phyloP scores from a whole-genome alignment of 1,140 invertebrate species.

The Pomacea maculata region DNA sequence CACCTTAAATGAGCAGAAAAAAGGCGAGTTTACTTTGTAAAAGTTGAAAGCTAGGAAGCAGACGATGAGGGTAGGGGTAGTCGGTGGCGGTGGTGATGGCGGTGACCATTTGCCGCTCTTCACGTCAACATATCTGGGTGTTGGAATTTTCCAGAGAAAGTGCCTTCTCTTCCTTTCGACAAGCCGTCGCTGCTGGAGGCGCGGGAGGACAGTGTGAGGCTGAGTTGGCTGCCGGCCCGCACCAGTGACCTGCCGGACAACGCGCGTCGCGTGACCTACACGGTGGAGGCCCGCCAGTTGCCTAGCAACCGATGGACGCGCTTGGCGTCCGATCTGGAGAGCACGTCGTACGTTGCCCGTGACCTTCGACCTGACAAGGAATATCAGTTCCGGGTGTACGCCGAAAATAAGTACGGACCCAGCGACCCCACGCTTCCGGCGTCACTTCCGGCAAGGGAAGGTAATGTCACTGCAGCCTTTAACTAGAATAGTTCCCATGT shows the following conservation, averaged over 20 bases:
- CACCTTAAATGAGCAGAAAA: no score
- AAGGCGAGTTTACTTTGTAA: no score
- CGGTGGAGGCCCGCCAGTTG: conserved; percentile 52
- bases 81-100: no score
- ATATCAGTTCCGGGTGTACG: conserved; percentile 55
- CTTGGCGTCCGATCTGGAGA: conserved; percentile 36
- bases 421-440: conserved; percentile 54
- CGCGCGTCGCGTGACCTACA: conserved; percentile 48
- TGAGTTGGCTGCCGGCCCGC: conserved; percentile 56
- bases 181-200: conserved; percentile 49
- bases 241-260: conserved; percentile 45
- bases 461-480: conserved; percentile 10
- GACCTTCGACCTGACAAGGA: conserved; percentile 53
- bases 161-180: conserved; percentile 51
- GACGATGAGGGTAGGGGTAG: no score
- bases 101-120: no score
- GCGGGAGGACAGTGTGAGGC: conserved; percentile 41
- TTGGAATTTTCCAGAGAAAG: conserved; percentile 31
- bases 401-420: conserved; percentile 52
- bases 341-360: conserved; percentile 41
- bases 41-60: no score
- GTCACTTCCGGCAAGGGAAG: conserved; percentile 38
- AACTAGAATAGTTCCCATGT: not conserved
- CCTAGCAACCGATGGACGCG: conserved; percentile 57
- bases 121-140: no score